Evolutionary conservation across 1,140 invertebrate species (phyloP).

Genomic region (Ylistrum balloti): DNA sequence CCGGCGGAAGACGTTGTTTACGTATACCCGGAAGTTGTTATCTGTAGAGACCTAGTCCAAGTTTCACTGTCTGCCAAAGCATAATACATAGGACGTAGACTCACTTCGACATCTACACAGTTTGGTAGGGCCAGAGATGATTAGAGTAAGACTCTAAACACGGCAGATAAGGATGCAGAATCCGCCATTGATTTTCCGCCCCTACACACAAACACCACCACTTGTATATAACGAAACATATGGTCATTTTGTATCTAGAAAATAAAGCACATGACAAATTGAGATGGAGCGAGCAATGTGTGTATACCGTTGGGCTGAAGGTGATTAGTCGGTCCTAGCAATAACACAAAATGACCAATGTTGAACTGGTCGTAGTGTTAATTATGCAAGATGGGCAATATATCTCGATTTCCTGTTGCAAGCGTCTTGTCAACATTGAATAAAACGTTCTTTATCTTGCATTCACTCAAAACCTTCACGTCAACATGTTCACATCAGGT

Average conservation of each 20-base stretch:
- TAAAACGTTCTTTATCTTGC: background rate
- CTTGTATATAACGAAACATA: slow-evolving; percentile 2
- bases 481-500: too few species aligned
- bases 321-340: background rate
- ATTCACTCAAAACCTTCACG: background rate
- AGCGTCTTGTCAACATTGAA: too few species aligned
- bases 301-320: background rate
- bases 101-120: background rate
- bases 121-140: background rate
- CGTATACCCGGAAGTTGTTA: too few species aligned
- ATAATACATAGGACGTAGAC: slow-evolving; percentile 7
- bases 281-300: slow-evolving; percentile 23
- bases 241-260: slow-evolving; percentile 27
- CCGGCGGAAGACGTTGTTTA: too few species aligned
- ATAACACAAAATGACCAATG: background rate
- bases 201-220: background rate
- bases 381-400: background rate
- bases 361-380: background rate
- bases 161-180: background rate
- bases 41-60: background rate
- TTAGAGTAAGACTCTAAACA: slow-evolving; percentile 7
- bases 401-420: too few species aligned
- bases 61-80: background rate
- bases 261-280: slow-evolving; percentile 17
- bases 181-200: background rate